Percentiles rank a stretch among this genome's conserved stretches.
phyloP scores from a whole-genome alignment of 2,113 vertebrate genomes.

The Oncorhynchus nerka region DNA sequence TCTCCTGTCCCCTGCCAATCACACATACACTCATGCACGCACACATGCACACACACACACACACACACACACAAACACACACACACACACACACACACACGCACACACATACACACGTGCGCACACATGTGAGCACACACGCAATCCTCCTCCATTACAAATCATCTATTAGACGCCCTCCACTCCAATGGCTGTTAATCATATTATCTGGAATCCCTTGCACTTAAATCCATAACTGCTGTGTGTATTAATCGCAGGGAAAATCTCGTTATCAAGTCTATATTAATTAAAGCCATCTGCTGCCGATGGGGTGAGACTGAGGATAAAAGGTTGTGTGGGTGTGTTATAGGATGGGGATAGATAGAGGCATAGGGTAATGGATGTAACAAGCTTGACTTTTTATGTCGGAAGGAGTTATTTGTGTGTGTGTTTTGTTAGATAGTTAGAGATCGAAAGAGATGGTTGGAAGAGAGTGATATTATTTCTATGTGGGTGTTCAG shows the following conservation, averaged over 20 bases:
- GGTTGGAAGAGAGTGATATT: no score
- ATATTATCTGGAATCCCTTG: conserved; percentile 71
- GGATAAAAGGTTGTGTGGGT: conserved; percentile 14
- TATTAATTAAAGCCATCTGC: conserved; percentile 79
- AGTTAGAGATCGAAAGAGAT: no score
- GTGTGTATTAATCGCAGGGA: conserved; percentile 72
- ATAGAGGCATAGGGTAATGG: background rate
- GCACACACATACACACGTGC: conserved; percentile 4
- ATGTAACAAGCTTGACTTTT: background rate
- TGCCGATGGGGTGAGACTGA: conserved; percentile 43
- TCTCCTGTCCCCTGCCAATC: conserved; percentile 14
- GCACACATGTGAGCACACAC: conserved; percentile 16
- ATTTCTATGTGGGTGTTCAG: no score
- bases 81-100: conserved; percentile 18
- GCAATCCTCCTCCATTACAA: conserved; percentile 51
- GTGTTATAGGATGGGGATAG: no score
- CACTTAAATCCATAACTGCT: conserved; percentile 78
- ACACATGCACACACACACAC: background rate
- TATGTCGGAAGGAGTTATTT: background rate
- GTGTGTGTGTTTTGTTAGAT: no score
- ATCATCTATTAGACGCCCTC: conserved; percentile 65
- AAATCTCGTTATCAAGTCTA: conserved; percentile 74
- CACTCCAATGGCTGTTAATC: conserved; percentile 69
- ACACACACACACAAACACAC: background rate
- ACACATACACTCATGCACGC: conserved; percentile 6